A percentile compares a stretch with the other conserved stretches of the same genome.
Conservation (phyloP, 2,888 invertebrate genomes). For the Linnaemya vulpina region DNA sequence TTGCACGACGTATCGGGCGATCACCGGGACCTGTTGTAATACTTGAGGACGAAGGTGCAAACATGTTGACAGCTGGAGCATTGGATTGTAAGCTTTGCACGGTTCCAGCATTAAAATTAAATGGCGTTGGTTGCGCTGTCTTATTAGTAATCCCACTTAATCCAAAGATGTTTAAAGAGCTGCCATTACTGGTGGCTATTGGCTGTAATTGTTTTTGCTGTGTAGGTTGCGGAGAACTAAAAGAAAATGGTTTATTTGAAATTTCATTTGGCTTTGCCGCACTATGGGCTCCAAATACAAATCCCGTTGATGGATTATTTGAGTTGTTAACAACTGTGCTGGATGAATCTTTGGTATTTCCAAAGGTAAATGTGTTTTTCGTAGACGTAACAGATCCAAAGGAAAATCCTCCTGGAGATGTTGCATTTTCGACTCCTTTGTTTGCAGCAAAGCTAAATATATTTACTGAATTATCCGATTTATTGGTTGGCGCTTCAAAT, state of each 20-base stretch:
- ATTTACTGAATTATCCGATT: conserved; percentile 67
- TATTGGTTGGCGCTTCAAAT: conserved; percentile 72
- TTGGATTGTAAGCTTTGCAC: conserved; percentile 46
- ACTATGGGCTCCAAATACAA: conserved; percentile 74
- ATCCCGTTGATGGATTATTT: conserved; percentile 65
- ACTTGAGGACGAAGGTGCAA: conserved; percentile 72
- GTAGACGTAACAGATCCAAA: conserved; percentile 55
- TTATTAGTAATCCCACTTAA: conserved; percentile 43
- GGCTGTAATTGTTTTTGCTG: conserved; percentile 23
- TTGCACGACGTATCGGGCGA: conserved; percentile 78
- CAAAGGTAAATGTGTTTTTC: conserved; percentile 71
- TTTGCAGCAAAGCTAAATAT: conserved; percentile 74
- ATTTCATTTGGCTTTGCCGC: conserved; percentile 43
- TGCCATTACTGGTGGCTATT: conserved; percentile 3
- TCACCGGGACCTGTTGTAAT: conserved; percentile 66
- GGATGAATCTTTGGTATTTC: conserved; percentile 42
- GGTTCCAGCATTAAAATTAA: conserved; percentile 73
- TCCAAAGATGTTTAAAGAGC: conserved; percentile 72
- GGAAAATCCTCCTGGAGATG: conserved; percentile 74
- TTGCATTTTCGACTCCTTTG: conserved; percentile 59
- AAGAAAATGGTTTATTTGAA: conserved; percentile 74
- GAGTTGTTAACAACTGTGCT: conserved; percentile 18
- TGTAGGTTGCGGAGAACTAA: conserved; percentile 67
- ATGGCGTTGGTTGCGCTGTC: conserved; percentile 68
- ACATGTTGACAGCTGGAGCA: conserved; percentile 72